These are phyloP conservation scores for Neolamprologus brichardi DNA, from an alignment of 2,113 vertebrate genomes.

Conservation along the genomic window DNA sequence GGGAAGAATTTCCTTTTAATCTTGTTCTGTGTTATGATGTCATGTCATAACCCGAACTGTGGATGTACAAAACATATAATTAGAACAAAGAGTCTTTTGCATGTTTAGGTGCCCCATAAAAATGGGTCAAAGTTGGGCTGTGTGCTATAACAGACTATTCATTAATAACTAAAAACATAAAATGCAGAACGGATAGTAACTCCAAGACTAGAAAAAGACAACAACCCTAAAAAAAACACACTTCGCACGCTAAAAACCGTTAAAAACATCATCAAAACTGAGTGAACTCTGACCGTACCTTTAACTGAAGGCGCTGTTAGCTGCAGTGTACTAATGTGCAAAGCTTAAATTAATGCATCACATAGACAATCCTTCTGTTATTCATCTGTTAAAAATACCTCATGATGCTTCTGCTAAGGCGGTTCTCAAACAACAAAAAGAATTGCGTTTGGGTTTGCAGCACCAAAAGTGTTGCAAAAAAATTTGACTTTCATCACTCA, in stretches of 20 bases:
- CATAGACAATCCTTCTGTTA: background rate
- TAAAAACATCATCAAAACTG: background rate
- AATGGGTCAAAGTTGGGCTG: background rate
- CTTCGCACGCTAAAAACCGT: background rate
- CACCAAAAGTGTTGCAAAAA: background rate
- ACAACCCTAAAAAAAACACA: rapidly evolving
- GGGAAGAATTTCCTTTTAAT: background rate
- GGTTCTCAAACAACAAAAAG: rapidly evolving
- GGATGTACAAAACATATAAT: background rate
- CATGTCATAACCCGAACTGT: background rate
- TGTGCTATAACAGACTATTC: background rate
- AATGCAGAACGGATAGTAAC: background rate
- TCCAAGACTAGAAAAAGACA: background rate
- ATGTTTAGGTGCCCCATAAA: background rate
- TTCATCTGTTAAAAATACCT: background rate
- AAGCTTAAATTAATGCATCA: background rate
- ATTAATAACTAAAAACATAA: background rate
- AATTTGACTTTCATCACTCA: background rate
- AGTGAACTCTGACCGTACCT: background rate
- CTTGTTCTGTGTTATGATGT: background rate
- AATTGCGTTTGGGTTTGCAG: rapidly evolving
- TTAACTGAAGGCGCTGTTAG: background rate
- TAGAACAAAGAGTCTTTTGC: background rate
- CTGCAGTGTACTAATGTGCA: background rate
- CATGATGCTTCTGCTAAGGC: rapidly evolving